Evolutionary conservation across 2,113 vertebrate genomes (phyloP).

Genomic region (Carollia perspicillata): DNA sequence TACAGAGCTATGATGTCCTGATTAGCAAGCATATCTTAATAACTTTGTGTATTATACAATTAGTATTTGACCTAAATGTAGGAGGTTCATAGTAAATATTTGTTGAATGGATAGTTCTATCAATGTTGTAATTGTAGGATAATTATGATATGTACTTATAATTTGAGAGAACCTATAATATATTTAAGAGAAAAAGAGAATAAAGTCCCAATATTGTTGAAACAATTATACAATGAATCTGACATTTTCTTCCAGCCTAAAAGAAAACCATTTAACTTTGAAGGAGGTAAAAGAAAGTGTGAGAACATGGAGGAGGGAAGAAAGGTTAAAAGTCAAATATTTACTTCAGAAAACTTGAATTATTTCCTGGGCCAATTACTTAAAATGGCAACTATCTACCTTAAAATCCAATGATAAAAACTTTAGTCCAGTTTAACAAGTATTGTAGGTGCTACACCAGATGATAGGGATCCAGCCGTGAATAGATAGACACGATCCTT

Average conservation of each 20-base stretch:
- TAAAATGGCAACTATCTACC: not conserved
- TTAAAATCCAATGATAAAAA: not conserved
- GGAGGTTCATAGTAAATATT: not conserved
- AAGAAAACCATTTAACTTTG: constrained; percentile 6
- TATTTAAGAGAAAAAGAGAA: not conserved
- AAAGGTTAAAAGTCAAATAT: constrained; percentile 11
- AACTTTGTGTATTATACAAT: not conserved
- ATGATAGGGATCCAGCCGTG: not conserved
- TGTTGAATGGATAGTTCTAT: not conserved
- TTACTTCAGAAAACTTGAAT: constrained; percentile 9
- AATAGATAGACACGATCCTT: not conserved
- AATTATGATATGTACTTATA: not conserved
- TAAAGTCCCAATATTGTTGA: not conserved
- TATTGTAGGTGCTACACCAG: not conserved
- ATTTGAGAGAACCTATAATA: not conserved
- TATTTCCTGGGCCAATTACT: not conserved
- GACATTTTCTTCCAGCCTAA: constrained; percentile 1
- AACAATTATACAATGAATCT: not conserved
- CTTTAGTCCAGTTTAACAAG: not conserved
- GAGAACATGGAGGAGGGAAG: not conserved
- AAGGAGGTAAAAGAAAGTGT: not conserved
- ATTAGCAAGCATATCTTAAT: not conserved
- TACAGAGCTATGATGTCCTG: not conserved
- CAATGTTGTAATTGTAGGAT: not conserved
- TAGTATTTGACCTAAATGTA: not conserved